Percentiles rank a stretch among this genome's conserved stretches.
These are phyloP conservation scores for Euspilapteryx auroguttella DNA, from an alignment of 2,888 invertebrate species.

Conservation along the genomic window DNA sequence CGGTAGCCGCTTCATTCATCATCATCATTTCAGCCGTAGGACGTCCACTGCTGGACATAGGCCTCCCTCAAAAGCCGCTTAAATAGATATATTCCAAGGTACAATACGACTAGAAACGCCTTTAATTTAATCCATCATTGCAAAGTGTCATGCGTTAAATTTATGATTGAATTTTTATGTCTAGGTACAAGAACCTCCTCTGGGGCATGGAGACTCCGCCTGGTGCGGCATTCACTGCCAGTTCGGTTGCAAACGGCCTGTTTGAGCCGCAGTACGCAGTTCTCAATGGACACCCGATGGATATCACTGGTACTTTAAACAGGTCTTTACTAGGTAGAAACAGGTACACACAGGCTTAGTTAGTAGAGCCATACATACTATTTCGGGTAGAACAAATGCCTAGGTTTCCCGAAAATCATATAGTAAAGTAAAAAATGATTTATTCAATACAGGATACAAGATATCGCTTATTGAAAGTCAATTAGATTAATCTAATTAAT, in stretches of 20 bases:
- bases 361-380: too few species aligned
- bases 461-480: too few species aligned
- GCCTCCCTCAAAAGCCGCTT: too few species aligned
- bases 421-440: too few species aligned
- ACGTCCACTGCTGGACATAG: not conserved
- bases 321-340: not conserved
- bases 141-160: not conserved
- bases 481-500: too few species aligned
- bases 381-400: too few species aligned
- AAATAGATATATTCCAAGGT: too few species aligned
- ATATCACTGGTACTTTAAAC: conserved; percentile 13
- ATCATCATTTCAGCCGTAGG: not conserved
- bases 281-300: conserved; percentile 26
- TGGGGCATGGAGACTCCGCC: conserved; percentile 46
- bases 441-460: too few species aligned
- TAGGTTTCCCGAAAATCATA: too few species aligned
- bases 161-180: conserved; percentile 1
- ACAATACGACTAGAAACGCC: too few species aligned
- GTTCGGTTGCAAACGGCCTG: conserved; percentile 43
- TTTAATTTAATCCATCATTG: too few species aligned
- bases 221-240: conserved; percentile 61
- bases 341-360: too few species aligned
- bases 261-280: conserved; percentile 58
- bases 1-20: not conserved
- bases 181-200: conserved; percentile 32